Conservation (phyloP, 2,888 invertebrate species). For the Rhimphoctona megacephalus region DNA sequence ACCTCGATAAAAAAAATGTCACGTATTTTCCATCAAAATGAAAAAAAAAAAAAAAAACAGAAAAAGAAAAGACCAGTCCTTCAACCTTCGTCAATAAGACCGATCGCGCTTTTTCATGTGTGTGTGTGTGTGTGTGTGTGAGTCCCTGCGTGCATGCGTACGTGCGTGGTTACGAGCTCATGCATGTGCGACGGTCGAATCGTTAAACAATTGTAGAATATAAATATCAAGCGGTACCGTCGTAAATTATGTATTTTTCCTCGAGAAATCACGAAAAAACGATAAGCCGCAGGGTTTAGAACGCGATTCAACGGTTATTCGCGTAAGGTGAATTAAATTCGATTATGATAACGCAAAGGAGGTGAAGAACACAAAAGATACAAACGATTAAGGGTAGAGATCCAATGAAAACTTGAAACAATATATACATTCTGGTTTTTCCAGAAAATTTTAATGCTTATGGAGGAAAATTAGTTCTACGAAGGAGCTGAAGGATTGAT, state of each 20-base stretch:
- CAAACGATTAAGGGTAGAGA: too few species aligned
- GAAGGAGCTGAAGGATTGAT: too few species aligned
- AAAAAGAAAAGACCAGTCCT: too few species aligned
- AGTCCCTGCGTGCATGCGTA: not conserved
- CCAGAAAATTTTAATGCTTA: too few species aligned
- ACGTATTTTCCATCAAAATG: not conserved
- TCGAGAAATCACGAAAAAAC: not conserved
- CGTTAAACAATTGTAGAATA: not conserved
- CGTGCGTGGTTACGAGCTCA: not conserved
- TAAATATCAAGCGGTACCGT: not conserved
- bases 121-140: not conserved
- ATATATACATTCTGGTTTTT: too few species aligned
- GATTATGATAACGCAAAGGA: not conserved
- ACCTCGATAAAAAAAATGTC: not conserved
- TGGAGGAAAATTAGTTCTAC: too few species aligned
- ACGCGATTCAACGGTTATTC: not conserved
- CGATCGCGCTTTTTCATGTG: not conserved
- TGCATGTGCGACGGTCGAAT: not conserved
- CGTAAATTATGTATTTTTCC: not conserved
- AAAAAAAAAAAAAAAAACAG: not conserved
- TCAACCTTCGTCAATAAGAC: not conserved
- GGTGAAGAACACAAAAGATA: not conserved
- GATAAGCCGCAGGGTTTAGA: not conserved
- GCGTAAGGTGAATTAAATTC: not conserved
- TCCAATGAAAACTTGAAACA: too few species aligned